Evolutionary conservation across 2,888 invertebrate species (phyloP).

Genomic region (Agrenia bidenticulata): DNA sequence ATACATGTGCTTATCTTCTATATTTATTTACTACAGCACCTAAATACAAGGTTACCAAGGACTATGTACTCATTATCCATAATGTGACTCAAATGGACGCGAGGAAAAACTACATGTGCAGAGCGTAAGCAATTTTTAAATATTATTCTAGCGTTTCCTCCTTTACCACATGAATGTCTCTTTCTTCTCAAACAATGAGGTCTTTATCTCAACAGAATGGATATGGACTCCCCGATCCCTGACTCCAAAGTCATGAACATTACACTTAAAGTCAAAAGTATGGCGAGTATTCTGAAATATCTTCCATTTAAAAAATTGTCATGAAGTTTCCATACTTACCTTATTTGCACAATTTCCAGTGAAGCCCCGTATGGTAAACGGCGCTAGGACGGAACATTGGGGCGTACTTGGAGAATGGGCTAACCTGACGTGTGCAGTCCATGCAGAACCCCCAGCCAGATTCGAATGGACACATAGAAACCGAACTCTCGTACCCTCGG

Average conservation of each 20-base stretch:
- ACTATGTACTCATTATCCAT: slow-evolving; percentile 46
- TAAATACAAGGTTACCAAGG: slow-evolving; percentile 42
- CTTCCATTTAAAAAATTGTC: background rate
- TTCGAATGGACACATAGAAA: slow-evolving; percentile 59
- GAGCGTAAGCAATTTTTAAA: too few species aligned
- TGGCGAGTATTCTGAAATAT: too few species aligned
- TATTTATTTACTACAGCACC: too few species aligned
- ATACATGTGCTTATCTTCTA: too few species aligned
- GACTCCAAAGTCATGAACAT: slow-evolving; percentile 51
- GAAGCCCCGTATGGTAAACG: slow-evolving; percentile 46
- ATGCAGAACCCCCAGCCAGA: slow-evolving; percentile 62
- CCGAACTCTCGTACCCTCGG: slow-evolving; percentile 36
- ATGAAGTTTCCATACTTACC: background rate
- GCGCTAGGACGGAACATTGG: slow-evolving; percentile 43
- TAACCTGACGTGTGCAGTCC: slow-evolving; percentile 64
- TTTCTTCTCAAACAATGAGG: too few species aligned
- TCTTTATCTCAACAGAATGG: slow-evolving; percentile 23
- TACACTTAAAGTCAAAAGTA: slow-evolving; percentile 52
- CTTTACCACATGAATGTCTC: too few species aligned
- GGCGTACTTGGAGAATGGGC: slow-evolving; percentile 59
- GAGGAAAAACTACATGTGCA: slow-evolving; percentile 45
- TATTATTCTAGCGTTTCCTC: too few species aligned
- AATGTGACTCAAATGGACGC: slow-evolving; percentile 49
- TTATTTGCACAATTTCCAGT: slow-evolving; percentile 26
- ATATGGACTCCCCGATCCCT: slow-evolving; percentile 49